Evolutionary conservation across 2,113 vertebrate genomes (phyloP).

Genomic region (Halichoeres trimaculatus): DNA sequence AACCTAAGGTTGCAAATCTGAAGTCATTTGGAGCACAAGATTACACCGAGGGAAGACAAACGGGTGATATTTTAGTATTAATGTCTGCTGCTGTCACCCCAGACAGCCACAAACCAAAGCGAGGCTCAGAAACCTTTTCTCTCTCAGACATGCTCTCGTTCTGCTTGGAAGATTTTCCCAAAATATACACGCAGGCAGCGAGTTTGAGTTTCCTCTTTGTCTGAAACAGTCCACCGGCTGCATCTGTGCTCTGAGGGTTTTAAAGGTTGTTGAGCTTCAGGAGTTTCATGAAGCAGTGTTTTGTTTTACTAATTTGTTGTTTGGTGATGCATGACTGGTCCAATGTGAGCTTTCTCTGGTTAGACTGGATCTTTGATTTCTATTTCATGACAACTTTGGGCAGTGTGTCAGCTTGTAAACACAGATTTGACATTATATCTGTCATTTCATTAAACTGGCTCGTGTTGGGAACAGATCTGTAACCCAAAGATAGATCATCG

Average conservation of each 20-base stretch:
- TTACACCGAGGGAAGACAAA: constrained; percentile 30
- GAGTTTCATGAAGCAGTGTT: neutral
- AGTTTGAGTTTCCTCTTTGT: constrained; percentile 7
- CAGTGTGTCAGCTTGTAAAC: neutral
- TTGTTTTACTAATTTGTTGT: neutral
- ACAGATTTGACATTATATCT: neutral
- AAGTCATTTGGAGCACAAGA: constrained; percentile 23
- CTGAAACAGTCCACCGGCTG: neutral
- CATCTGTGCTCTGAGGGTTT: neutral
- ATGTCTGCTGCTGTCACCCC: constrained; percentile 22
- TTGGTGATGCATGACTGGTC: neutral
- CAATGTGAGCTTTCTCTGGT: neutral
- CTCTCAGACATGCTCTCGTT: constrained; percentile 1
- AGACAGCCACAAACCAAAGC: constrained; percentile 1
- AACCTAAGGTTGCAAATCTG: constrained; percentile 11
- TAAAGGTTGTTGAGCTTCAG: neutral
- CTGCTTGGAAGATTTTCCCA: constrained; percentile 6
- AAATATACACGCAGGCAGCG: constrained; percentile 4
- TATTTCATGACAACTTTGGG: neutral
- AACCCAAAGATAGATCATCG: too few species aligned
- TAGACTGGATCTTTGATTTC: neutral
- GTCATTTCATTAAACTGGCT: neutral
- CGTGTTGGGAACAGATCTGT: too few species aligned
- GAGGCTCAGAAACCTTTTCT: neutral
- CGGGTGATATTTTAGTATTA: constrained; percentile 8